Evolutionary conservation across 2,113 vertebrate species (phyloP), one percentile per base, ranked within the genome.

Genomic region (Vulpes ferrilata): DNA sequence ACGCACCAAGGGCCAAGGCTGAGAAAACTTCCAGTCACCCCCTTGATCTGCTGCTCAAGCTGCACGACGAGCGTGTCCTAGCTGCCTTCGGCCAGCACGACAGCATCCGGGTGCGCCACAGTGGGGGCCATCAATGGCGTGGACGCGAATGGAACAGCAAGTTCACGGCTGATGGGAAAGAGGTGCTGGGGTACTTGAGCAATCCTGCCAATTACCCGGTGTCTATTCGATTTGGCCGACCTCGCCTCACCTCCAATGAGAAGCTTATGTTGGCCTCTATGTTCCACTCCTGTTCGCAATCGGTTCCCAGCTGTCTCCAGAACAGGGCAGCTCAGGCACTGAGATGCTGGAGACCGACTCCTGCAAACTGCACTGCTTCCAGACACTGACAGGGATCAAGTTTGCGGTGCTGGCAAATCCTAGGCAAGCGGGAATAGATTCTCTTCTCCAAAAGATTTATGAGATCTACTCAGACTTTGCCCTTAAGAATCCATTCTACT

Each of bases 231-330:
- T 99, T 99, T 16, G 99, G 99, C 94, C 99, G 99, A n/a, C 99
- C 99, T 25, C 99, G 99, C 5, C 99, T 99, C 32, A 99, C 99
- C 60, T 99, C 99, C 96, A 99, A 99, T 78, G 99, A 99, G 98
- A 99, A 99, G 97, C 99, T 99, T 7, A 99, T 99, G 99, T 98
- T 99, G 97, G 99, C 99, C 5, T 99, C 99, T 94, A 99, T 99
- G 99, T 99, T 99, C 97, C 99, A 99, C 98, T 99, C 99, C 98
- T 99, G 48, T 99, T 99, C 80, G 99, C 99, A 30, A 99, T 99
- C 32, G 99, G 99, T 19, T 99, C 99, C 23, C 99, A 99, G 97
- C 98, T 99, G 95, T 99, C 99, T 30, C 99, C 99, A 5, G 99
- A 99, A 93, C 99, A 98, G 8, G 99, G 99, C 59, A 99, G 99